These are phyloP conservation scores for Murina feae DNA, from an alignment of 2,113 vertebrate species.

Conservation along the genomic window DNA sequence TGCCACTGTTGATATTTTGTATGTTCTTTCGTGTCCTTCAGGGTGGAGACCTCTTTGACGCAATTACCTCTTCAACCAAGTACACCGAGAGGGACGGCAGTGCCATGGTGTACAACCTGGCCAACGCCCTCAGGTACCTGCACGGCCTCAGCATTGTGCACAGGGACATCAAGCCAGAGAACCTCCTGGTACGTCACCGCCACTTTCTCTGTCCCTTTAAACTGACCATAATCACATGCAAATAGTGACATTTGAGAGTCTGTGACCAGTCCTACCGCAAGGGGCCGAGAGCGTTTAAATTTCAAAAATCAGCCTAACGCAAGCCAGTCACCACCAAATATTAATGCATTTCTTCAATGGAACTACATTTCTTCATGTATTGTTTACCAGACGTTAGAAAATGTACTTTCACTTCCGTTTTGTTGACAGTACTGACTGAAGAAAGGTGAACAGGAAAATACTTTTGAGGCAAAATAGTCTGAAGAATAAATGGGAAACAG, in stretches of 20 bases:
- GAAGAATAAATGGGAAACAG: background rate
- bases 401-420: constrained; percentile 51
- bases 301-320: background rate
- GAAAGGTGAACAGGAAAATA: constrained; percentile 23
- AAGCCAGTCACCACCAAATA: constrained; percentile 14
- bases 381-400: constrained; percentile 16
- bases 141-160: constrained; percentile 94
- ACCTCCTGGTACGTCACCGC: constrained; percentile 87
- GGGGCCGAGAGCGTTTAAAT: constrained; percentile 34
- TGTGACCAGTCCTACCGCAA: background rate
- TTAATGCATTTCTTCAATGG: background rate
- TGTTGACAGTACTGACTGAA: constrained; percentile 10
- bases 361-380: constrained; percentile 47
- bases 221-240: constrained; percentile 1
- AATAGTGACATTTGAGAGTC: constrained; percentile 44
- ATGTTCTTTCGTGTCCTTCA: constrained; percentile 56
- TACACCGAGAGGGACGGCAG: constrained; percentile 95
- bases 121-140: constrained; percentile 93
- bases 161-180: constrained; percentile 98
- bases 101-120: constrained; percentile 94
- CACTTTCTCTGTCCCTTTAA: background rate
- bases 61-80: constrained; percentile 96
- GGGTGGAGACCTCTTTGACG: constrained; percentile 97
- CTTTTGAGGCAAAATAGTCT: constrained; percentile 39
- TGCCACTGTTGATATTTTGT: background rate